Conservation (phyloP, 2,113 vertebrate genomes). For the Felis catus region F.catus_Fca126_mat1.0 CM031426.1:34365501-34366000, state of each 20-base stretch:
- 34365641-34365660: no score
- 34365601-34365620: background rate
- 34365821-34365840: no score
- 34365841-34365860: background rate
- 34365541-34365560: background rate
- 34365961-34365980: no score
- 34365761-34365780: background rate
- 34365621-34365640: background rate
- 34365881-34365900: background rate
- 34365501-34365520: background rate
- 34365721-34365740: background rate
- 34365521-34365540: fast-evolving
- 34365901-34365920: background rate
- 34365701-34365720: background rate
- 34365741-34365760: no score
- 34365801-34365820: background rate
- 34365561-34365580: background rate
- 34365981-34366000: background rate
- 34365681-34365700: background rate
- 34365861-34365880: background rate
- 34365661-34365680: background rate
- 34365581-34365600: background rate
- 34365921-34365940: background rate
- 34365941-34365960: background rate
- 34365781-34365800: background rate